These are phyloP conservation scores for Gnathonemus echidnorhynchus DNA, from an alignment of 2,113 vertebrate genomes.

Conservation along the genomic window DNA sequence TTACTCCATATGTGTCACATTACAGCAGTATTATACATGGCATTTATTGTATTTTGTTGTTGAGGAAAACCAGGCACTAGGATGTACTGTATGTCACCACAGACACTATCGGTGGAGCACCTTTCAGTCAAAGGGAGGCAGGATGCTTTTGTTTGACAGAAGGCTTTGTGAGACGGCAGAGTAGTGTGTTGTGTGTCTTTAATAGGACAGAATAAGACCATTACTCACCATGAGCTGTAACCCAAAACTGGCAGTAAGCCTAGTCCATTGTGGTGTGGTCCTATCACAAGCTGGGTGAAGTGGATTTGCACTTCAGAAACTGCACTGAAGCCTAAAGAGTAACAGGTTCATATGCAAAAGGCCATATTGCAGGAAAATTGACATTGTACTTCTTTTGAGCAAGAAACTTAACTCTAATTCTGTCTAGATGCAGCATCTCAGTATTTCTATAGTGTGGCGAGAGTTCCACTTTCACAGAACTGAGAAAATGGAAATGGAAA, in stretches of 20 bases:
- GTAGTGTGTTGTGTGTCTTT: neutral
- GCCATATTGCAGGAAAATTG: neutral
- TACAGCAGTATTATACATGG: neutral
- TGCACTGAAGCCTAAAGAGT: neutral
- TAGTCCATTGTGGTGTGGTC: neutral
- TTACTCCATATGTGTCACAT: neutral
- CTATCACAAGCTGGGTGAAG: neutral
- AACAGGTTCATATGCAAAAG: neutral
- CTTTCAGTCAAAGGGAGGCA: neutral
- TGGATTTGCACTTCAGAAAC: neutral
- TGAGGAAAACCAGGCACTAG: neutral
- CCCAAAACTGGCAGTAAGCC: neutral
- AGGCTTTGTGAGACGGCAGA: neutral
- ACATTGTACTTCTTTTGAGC: neutral
- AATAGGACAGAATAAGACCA: neutral
- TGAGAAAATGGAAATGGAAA: neutral
- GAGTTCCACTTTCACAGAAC: neutral
- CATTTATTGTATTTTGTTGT: neutral
- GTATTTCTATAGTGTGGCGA: neutral
- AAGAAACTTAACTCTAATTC: neutral
- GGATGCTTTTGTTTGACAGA: neutral
- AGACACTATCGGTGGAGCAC: neutral
- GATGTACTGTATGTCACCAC: neutral
- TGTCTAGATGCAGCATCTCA: neutral
- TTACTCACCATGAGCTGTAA: neutral